Evolutionary conservation across 2,888 invertebrate species (phyloP).

Genomic region (Scaptomyza caliginosa): DNA sequence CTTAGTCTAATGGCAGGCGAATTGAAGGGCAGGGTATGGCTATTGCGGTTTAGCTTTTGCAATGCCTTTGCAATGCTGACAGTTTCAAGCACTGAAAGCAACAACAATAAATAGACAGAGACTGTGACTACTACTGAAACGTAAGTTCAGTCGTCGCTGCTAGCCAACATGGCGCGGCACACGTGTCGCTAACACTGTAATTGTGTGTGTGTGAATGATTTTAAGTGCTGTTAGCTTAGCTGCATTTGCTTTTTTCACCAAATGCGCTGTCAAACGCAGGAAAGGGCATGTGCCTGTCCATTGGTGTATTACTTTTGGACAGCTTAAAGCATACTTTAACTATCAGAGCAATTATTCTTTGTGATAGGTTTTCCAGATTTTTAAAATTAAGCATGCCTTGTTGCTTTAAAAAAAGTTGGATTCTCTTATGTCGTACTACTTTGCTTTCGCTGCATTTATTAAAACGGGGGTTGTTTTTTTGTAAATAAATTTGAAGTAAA

Average conservation of each 20-base stretch:
- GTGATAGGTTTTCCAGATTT: slow-evolving; percentile 3
- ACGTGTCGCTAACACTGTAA: slow-evolving; percentile 49
- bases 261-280: slow-evolving; percentile 36
- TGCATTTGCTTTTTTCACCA: slow-evolving; percentile 44
- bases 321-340: slow-evolving; percentile 6
- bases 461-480: background rate
- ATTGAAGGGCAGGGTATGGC: slow-evolving; percentile 23
- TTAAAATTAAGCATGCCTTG: too few relatives aligned
- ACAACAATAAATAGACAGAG: slow-evolving; percentile 7
- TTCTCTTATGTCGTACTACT: too few relatives aligned
- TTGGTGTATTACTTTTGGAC: slow-evolving; percentile 16
- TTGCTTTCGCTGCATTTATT: background rate
- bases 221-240: slow-evolving; percentile 46
- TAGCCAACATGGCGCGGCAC: slow-evolving; percentile 72
- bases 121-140: slow-evolving; percentile 14
- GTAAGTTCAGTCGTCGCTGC: slow-evolving; percentile 53
- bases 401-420: background rate
- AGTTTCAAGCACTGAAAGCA: slow-evolving; percentile 46
- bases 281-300: slow-evolving; percentile 9
- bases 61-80: slow-evolving; percentile 68
- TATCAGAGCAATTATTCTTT: background rate
- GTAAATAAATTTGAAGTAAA: background rate
- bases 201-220: slow-evolving; percentile 18
- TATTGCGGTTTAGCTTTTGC: slow-evolving; percentile 70
- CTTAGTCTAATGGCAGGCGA: slow-evolving; percentile 43